A percentile compares a stretch with the other conserved stretches of the same genome.
These are phyloP conservation scores for Sus cebifrons DNA, from an alignment of 2,797 vertebrate species.

Conservation along the genomic window DNA sequence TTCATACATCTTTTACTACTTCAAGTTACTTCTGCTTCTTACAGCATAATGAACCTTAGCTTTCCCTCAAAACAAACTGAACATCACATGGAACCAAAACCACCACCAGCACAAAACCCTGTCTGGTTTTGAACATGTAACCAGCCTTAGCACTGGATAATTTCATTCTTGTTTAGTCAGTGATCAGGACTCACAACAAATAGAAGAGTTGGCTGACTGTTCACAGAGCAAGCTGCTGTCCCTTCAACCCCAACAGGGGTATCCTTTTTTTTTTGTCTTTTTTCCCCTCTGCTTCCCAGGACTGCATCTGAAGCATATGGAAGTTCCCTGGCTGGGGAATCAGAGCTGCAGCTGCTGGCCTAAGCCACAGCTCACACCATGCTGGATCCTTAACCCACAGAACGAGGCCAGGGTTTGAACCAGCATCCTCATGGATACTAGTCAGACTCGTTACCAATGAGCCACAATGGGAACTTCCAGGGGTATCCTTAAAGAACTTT, in stretches of 20 bases:
- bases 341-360: no score
- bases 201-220: accelerated
- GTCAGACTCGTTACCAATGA: no score
- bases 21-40: conserved; percentile 1
- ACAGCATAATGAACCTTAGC: background rate
- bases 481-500: background rate
- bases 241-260: background rate
- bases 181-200: conserved; percentile 46
- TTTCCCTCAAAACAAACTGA: conserved; percentile 53
- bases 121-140: background rate
- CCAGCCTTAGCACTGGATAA: background rate
- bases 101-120: conserved; percentile 9
- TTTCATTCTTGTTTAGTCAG: background rate
- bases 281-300: no score
- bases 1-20: background rate
- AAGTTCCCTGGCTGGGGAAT: no score
- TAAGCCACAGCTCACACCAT: no score
- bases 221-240: background rate
- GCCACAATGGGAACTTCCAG: background rate
- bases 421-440: no score
- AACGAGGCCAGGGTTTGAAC: no score
- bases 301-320: no score
- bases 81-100: background rate
- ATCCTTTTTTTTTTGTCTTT: no score
- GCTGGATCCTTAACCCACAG: no score